Evolutionary conservation across 2,888 invertebrate genomes (phyloP), one percentile per base, ranked within the genome.

Genomic region (Drosophila demipolita): DNA sequence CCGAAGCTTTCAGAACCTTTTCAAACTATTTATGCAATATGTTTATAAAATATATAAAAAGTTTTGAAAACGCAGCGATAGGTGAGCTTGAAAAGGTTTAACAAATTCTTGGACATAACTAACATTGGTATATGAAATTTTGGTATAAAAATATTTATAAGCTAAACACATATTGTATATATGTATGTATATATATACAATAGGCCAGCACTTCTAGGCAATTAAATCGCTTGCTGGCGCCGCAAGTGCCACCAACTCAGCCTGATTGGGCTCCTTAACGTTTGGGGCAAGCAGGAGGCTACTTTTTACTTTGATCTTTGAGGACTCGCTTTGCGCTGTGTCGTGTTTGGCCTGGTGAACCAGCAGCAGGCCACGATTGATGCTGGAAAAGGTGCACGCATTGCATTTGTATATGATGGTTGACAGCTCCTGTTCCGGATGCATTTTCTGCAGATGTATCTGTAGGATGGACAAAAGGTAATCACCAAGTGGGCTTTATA

Each of bases 371-470:
- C 89, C 81, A 26, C 87, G 89, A 81, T 93, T 93, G 40, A 93
- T 91, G 62, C 93, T 93, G 3, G 91, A 83, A 70, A 90, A 93
- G 35, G 80, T 78, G 76, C 93, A 93, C 32, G 78, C 74, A 17
- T 85, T 73, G 73, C 93, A 93, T 69, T 92, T 92, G 65, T 92
- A 89, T 36, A 96, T 93, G 20, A 96, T 94, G 12, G 94, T 94
- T 35, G 95, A 94, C 66, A 95, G 69, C 62, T 83, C 95, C 71
- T 95, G 92, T 33, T 95, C 95, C 1, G 97, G 97, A 92, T 98
- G 98, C 90, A 96, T 96, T 62, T 95, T 96, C 82, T 96, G 95
- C 90, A 97, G 94, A 91, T 98, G 97, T 26, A 95, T 94, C 85
- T 93, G 42, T 7, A 6, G n/a, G 3, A 6, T 1, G 11, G 33